Evolutionary conservation across 2,113 vertebrate genomes (phyloP), one percentile per base, ranked within the genome.

Genomic region (Pseudopodoces humilis): DNA sequence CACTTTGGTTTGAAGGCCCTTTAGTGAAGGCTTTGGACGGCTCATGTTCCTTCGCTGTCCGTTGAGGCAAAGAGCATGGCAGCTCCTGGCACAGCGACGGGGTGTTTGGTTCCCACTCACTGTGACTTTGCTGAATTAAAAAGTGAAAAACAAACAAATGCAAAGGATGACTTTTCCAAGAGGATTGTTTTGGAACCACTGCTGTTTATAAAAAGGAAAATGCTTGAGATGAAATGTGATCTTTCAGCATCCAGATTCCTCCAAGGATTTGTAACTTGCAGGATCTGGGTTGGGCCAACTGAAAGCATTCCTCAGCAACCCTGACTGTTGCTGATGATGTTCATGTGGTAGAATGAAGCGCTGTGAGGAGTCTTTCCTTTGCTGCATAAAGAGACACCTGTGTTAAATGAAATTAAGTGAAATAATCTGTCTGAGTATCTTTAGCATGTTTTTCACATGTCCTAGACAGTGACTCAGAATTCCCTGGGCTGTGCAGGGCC

Each of bases 171-270:
- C 43, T 96, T 97, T 85, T 97, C 80, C 14, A 47, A 82, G 80
- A 90, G 83, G 88, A 90, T 68, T 83, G 92, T 77, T 93, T 94
- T 96, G 96, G 92, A 97, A 88, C 22, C 85, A 74, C 50, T 91
- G 59, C 68, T 96, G 88, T 86, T 97, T 95, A 94, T 90, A 30
- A 78, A 86, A 88, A 80, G 44, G 88, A 88, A 91, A 95, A 96
- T 94, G 52, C 92, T 94, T 93, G 69, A 82, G 83, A 77, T 96
- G 85, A 95, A 97, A 96, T 70, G 83, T 88, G 93, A 96, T 90
- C 94, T 94, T 93, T 92, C 90, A 81, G 82, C 71, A 83, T 93
- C 47, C 76, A 95, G 83, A 96, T 95, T 90, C 92, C 94, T 95
- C 83, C 68, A 71, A 92, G 94, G 90, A 86, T 96, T 94, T 94